Evolutionary conservation across 2,888 invertebrate species (phyloP), one percentile per base, ranked within the genome.

Genomic region (Xestia xanthographa): DNA sequence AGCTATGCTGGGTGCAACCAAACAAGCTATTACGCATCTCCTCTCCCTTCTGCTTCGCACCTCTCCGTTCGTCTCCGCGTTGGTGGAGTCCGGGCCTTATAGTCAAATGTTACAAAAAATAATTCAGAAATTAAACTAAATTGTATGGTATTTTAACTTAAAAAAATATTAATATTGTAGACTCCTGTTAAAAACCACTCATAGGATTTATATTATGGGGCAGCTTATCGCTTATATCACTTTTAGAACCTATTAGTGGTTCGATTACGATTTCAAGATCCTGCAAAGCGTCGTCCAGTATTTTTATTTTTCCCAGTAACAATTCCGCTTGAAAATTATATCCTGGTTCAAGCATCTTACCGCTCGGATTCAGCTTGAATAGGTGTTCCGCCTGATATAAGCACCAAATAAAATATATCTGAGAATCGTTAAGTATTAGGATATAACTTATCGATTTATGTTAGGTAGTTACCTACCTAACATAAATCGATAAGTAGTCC

Each of bases 271-370:
- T 93, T 60, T 96, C 94, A 34, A 96, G 90, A 66, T 94, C 93
- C 85, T 93, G 88, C 26, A 96, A 81, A 6, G 95, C 93, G 17
- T 94, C 93, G 77, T 97, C 95, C 20, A 97, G 90, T 70, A 95
- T 92, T 86, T 96, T 96, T 22, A 97, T 95, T 84, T 95, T 95
- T 34, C 96, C 95, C 80, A 97, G 84, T 20, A 97, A 80, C 72
- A 91, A 93, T 84, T 97, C 97, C 38, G 97, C 97, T 87, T 97
- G 96, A 50, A 97, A 92, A 78, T 97, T 97, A 90, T 97, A 97
- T 53, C 97, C 97, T 0, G 97, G 97, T 90, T 97, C 97, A 75
- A 98, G 97, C 97, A 98, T 97, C 92, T 97, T 97, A 0, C 98
- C 98, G 84, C 97, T 97, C 0, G 98, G 97, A 92, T 98, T 98